Evolutionary conservation across 2,797 vertebrate genomes (phyloP).

Genomic region (Mus spretus): DNA sequence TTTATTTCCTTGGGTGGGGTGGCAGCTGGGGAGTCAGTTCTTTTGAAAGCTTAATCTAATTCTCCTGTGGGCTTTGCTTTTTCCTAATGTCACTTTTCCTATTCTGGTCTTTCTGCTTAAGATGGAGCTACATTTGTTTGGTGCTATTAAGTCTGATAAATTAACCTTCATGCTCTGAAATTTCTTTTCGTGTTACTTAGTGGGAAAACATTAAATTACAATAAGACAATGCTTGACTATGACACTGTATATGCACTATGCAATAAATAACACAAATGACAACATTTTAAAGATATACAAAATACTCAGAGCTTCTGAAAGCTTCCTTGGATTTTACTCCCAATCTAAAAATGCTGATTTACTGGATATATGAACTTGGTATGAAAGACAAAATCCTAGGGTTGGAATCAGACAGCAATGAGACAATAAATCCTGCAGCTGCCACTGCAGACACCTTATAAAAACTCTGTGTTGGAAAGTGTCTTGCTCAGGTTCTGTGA

Average conservation of each 20-base stretch:
- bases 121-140: conserved; percentile 71
- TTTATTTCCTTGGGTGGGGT: conserved; percentile 55
- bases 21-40: conserved; percentile 41
- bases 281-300: conserved; percentile 32
- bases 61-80: conserved; percentile 57
- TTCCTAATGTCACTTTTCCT: conserved; percentile 68
- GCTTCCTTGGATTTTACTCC: conserved; percentile 52
- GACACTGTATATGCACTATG: conserved; percentile 6
- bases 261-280: conserved; percentile 34
- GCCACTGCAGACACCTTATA: neutral
- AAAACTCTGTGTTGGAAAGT: neutral
- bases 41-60: conserved; percentile 71
- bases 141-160: conserved; percentile 77
- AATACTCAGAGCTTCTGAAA: conserved; percentile 48
- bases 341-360: conserved; percentile 43
- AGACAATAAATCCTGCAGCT: conserved; percentile 2
- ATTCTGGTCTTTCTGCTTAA: conserved; percentile 68
- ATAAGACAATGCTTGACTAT: conserved; percentile 68
- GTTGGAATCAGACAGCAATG: conserved; percentile 4
- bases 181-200: conserved; percentile 76
- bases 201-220: conserved; percentile 75
- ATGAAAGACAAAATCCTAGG: conserved; percentile 2
- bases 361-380: conserved; percentile 50
- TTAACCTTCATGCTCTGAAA: conserved; percentile 77
- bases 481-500: neutral